Evolutionary conservation across 2,797 vertebrate genomes (phyloP).

Genomic region (Pelobates cultripes): DNA sequence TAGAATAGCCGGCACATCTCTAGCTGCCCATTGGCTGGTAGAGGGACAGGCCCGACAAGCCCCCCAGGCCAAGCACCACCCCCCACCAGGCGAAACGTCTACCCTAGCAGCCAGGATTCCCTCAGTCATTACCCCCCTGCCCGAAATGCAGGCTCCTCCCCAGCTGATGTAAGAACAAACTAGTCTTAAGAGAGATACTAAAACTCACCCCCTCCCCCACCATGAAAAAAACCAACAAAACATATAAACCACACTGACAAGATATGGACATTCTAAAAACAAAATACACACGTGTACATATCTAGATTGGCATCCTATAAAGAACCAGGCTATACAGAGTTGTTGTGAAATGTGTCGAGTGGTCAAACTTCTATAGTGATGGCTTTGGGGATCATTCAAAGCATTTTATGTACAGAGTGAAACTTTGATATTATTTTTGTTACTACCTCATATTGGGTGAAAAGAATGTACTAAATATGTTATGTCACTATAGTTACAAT

Average conservation of each 20-base stretch:
- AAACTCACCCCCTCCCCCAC: neutral
- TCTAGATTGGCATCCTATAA: too few relatives aligned
- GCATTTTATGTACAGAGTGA: too few relatives aligned
- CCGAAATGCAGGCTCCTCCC: neutral
- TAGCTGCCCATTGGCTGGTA: constrained; percentile 16
- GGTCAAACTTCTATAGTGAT: too few relatives aligned
- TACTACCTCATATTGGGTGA: too few relatives aligned
- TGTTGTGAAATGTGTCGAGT: too few relatives aligned
- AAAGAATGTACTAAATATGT: too few relatives aligned
- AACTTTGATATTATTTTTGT: too few relatives aligned
- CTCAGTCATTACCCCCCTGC: neutral
- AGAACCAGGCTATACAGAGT: too few relatives aligned
- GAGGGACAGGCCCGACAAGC: neutral
- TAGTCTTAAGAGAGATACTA: constrained; percentile 16
- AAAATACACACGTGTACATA: too few relatives aligned
- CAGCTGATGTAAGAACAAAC: constrained; percentile 42
- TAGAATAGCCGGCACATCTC: constrained; percentile 33
- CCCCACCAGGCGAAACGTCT: neutral
- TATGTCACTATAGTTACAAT: too few relatives aligned
- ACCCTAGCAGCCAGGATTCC: neutral
- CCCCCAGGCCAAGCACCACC: constrained; percentile 7
- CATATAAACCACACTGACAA: too few relatives aligned
- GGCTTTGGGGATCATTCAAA: too few relatives aligned
- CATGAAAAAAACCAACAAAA: neutral
- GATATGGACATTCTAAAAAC: neutral